These are phyloP conservation scores for Caerostris extrusa DNA, from an alignment of 1,140 invertebrate species.

Conservation along the genomic window DNA sequence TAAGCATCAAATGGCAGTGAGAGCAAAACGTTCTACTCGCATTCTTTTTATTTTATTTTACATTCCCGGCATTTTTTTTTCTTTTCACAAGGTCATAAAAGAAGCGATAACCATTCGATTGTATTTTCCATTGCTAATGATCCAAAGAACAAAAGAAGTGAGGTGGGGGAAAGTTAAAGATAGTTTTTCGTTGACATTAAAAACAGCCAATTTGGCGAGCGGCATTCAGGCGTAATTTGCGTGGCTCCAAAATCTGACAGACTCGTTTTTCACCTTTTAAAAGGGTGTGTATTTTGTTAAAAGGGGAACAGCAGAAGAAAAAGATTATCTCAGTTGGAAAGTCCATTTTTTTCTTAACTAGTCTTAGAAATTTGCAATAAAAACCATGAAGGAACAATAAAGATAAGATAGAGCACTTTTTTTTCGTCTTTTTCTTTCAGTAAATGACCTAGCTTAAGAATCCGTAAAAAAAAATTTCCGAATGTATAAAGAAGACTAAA, in stretches of 20 bases:
- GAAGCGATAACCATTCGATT: conserved; percentile 60
- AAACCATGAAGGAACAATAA: conserved; percentile 41
- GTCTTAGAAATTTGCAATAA: conserved; percentile 9
- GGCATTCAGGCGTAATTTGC: conserved; percentile 59
- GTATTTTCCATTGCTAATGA: conserved; percentile 62
- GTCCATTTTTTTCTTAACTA: conserved; percentile 26
- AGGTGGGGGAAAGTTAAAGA: not conserved
- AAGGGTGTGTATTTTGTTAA: conserved; percentile 51
- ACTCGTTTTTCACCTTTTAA: conserved; percentile 63
- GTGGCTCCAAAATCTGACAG: conserved; percentile 58
- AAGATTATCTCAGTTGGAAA: not conserved
- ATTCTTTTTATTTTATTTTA: not conserved
- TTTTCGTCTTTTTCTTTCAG: conserved; percentile 8
- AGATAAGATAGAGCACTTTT: conserved; percentile 53
- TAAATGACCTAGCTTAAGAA: conserved; percentile 16
- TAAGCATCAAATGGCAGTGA: not conserved
- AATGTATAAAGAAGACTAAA: not conserved
- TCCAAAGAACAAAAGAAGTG: not conserved
- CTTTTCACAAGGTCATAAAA: not conserved
- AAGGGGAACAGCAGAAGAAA: not conserved
- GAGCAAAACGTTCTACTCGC: not conserved
- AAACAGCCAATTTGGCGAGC: conserved; percentile 58
- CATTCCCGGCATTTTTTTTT: no score
- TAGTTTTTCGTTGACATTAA: conserved; percentile 52
- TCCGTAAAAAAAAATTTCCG: not conserved